These are phyloP conservation scores for Lutjanus campechanus DNA, from an alignment of 2,797 vertebrate genomes.

Conservation along the genomic window DNA sequence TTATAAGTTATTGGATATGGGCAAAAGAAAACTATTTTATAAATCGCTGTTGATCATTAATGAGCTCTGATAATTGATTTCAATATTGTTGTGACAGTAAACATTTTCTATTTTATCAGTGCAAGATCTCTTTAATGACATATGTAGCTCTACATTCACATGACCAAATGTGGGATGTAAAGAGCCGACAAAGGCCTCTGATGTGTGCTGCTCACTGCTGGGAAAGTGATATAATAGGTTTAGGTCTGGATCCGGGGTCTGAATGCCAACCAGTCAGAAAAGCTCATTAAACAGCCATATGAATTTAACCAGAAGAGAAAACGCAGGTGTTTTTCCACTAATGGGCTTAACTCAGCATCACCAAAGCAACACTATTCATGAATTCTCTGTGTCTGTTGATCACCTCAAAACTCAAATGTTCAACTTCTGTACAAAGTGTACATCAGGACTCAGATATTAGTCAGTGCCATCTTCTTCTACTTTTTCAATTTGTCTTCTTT, in stretches of 20 bases:
- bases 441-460: not conserved
- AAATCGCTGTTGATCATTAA: not conserved
- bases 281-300: conserved; percentile 82
- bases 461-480: not conserved
- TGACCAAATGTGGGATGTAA: conserved; percentile 37
- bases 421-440: not conserved
- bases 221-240: conserved; percentile 76
- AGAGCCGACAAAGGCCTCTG: conserved; percentile 54
- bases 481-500: not conserved
- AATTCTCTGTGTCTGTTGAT: conserved; percentile 31
- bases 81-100: not conserved
- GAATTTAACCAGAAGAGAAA: conserved; percentile 79
- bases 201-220: conserved; percentile 40
- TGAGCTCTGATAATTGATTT: not conserved
- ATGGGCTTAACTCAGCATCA: conserved; percentile 77
- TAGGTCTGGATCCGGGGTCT: conserved; percentile 68
- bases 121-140: no score
- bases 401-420: not conserved
- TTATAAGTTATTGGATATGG: not conserved
- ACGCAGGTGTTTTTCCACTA: conserved; percentile 79
- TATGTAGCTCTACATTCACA: not conserved
- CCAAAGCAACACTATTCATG: conserved; percentile 74
- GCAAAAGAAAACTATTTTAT: not conserved
- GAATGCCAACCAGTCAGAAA: conserved; percentile 74
- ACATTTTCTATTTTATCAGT: not conserved